Base-by-base conservation (phyloP, 53 echinoderm and acorn worm species). In the Crossaster papposus region DNA sequence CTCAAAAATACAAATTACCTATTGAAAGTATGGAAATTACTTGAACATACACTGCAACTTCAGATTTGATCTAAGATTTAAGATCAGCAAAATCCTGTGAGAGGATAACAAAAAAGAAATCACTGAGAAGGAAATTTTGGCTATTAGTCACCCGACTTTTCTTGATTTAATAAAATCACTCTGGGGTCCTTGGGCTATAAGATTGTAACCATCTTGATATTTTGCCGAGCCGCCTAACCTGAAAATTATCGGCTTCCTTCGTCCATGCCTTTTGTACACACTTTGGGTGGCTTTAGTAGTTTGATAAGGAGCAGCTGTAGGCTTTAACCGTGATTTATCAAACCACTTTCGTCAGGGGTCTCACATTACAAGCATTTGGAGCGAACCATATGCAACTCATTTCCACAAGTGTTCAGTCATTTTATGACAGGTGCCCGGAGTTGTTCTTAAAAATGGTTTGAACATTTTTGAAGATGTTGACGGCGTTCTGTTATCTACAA, bases 191-290 rank as follows among this genome's bases (percentile, higher is more conserved):
- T 24, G 31, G 54, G 74, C 74, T 30, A n/a, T n/a, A 73, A 54
- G 53, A 52, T 73, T 38, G 34, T 35, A 30, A 54, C 54, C 85
- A 85, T 85, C 85, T 85, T 85, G 85, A 85, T 65, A 54, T 30
- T n/a, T 51, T 29, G 71, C 54, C 20, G 53, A 24, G 58, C 28
- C 0, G 73, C 31, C 36, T 53, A 52, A 3, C 13, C 22, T 18
- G 22, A 32, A 85, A 85, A 85, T 85, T 52, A 85, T 72, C 72
- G 17, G 54, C 85, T 85, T 85, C 85, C 85, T 85, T 17, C 12
- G 22, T 29, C 31, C 22, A 1, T 36, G 18, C 74, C 33, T 85
- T n/a, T 50, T 73, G 31, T 72, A 30, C 83, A 30, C 83, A 14
- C 32, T 65, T 52, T 53, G 14, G 26, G 32, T 17, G 51, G 51